A percentile compares a stretch with the other conserved stretches of the same genome.
Evolutionary conservation across 2,888 invertebrate genomes (phyloP).

Genomic region (Pristionchus fissidentatus): DNA sequence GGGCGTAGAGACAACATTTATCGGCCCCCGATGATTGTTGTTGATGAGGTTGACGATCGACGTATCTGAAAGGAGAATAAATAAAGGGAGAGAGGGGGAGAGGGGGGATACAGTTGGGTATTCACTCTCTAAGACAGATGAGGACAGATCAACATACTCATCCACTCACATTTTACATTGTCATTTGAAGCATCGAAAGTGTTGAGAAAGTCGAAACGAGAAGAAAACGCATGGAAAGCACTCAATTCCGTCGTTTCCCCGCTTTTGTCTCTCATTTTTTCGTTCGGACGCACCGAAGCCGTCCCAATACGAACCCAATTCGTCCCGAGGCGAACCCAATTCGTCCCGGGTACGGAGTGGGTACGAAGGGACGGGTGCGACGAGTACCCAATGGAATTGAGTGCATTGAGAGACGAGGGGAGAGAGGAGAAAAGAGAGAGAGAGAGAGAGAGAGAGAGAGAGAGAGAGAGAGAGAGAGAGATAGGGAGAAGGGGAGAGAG

Average conservation of each 20-base stretch:
- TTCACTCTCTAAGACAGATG: no score
- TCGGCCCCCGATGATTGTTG: constrained; percentile 50
- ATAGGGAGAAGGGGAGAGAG: no score
- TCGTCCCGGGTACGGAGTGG: constrained; percentile 47
- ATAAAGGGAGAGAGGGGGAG: constrained; percentile 30
- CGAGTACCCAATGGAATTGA: constrained; percentile 45
- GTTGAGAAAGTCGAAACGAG: not conserved
- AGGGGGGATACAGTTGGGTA: not conserved
- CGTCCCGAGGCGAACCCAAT: constrained; percentile 48
- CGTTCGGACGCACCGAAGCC: not conserved
- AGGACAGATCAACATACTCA: no score
- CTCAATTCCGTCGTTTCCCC: not conserved
- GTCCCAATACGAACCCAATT: constrained; percentile 42
- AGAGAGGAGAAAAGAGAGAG: constrained; percentile 38
- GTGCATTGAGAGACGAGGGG: constrained; percentile 38
- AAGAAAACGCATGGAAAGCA: not conserved
- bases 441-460: not conserved
- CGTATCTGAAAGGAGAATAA: not conserved
- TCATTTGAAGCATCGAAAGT: not conserved
- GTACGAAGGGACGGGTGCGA: constrained; percentile 41
- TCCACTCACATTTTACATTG: no score
- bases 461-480: not conserved
- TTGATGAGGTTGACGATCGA: constrained; percentile 36
- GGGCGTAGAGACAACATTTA: constrained; percentile 56
- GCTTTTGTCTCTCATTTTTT: constrained; percentile 44